Evolutionary conservation across 2,113 vertebrate genomes (phyloP), one percentile per base, ranked within the genome.

Genomic region (Rhea pennata): DNA sequence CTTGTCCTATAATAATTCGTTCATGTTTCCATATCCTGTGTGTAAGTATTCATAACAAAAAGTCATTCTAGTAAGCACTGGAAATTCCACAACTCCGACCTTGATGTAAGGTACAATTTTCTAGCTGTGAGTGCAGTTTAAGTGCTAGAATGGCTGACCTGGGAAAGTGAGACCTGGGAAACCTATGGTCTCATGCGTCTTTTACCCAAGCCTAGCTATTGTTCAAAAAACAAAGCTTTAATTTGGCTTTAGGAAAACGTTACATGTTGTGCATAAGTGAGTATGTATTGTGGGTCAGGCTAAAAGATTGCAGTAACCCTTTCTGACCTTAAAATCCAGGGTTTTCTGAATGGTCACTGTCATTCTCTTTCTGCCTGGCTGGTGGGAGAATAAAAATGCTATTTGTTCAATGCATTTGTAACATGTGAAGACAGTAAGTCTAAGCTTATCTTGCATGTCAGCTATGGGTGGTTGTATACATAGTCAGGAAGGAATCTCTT

Each of bases 231-330:
- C 19, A 73, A 85, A 70, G 9, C 21, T 75, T 91, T 82, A 61
- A 65, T 53, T 17, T 58, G 12, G 6, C 7, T 82, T 58, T 76
- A 59, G 42, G 40, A 48, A 36, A 70, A 11, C 13, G 4, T 13
- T 27, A 0, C 5, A 0, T 59, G 6, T 36, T 66, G 40, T 6
- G 5, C n/a, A 3, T 44, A 33, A 62, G 20, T 20, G 5, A 12
- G 4, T 70, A 8, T n/a, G 15, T 4, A 3, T 40, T 67, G 10
- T 53, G 3, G 29, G 12, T 48, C 11, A 8, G 46, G 6, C 39
- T 59, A 19, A 22, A 58, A 64, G 42, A 44, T 6, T 69, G 29
- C 14, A 50, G 39, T 51, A 66, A 64, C 10, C 4, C 5, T 56
- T 84, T 66, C 54, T 82, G 39, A 7, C 24, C 48, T 72, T 19